These are phyloP conservation scores for Lophotis ruficrista DNA, from an alignment of 2,113 vertebrate species.

Conservation along the genomic window DNA sequence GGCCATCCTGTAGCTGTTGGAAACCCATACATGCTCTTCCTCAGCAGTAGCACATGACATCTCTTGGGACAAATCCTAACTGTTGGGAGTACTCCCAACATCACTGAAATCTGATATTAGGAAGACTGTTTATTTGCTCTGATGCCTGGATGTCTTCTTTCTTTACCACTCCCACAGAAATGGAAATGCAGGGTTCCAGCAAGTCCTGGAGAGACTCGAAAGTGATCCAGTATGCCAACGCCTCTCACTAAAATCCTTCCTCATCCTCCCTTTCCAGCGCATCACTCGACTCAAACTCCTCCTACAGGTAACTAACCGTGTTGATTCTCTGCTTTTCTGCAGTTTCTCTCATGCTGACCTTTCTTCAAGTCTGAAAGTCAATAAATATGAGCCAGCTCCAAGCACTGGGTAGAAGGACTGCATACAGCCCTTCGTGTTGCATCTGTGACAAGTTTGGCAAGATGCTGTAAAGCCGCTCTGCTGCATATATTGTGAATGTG, in stretches of 20 bases:
- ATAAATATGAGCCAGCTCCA: not conserved
- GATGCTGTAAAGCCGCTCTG: not conserved
- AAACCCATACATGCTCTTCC: not conserved
- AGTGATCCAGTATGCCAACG: slow-evolving; percentile 89
- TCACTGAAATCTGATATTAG: not conserved
- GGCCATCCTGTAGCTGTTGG: not conserved
- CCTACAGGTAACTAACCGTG: slow-evolving; percentile 85
- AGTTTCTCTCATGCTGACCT: not conserved
- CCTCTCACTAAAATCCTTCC: slow-evolving; percentile 94
- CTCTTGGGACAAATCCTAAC: not conserved
- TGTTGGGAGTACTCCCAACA: not conserved
- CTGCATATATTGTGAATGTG: not conserved
- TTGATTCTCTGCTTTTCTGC: slow-evolving; percentile 22
- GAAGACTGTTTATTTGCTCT: not conserved
- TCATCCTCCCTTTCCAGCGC: slow-evolving; percentile 95
- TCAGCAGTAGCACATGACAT: not conserved
- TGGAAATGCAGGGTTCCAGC: slow-evolving; percentile 84
- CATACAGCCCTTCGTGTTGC: not conserved
- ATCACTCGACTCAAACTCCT: slow-evolving; percentile 95
- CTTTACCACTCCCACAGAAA: slow-evolving; percentile 73
- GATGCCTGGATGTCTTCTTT: not conserved
- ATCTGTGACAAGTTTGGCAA: not conserved
- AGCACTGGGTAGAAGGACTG: not conserved
- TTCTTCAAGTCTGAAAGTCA: not conserved
- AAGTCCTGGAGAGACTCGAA: slow-evolving; percentile 88